Evolutionary conservation across 2,888 invertebrate species (phyloP).

Genomic region (Lasioglossum morio): DNA sequence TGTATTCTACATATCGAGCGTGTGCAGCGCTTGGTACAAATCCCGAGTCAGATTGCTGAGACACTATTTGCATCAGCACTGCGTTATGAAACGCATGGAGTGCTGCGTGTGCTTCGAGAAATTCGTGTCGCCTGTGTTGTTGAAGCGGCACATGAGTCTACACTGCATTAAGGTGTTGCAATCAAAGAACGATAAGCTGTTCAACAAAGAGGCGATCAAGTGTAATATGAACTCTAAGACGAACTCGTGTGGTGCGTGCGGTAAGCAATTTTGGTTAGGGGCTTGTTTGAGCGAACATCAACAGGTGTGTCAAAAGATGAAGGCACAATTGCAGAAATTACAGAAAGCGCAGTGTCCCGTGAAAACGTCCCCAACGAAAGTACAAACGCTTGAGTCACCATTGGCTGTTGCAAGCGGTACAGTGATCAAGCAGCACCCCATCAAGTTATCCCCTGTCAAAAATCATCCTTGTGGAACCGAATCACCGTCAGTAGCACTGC

Average conservation of each 20-base stretch:
- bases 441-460: neutral
- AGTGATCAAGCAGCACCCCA: neutral
- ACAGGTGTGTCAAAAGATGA: slow-evolving; percentile 15
- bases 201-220: slow-evolving; percentile 33
- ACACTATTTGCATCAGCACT: slow-evolving; percentile 68
- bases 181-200: slow-evolving; percentile 31
- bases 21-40: slow-evolving; percentile 63
- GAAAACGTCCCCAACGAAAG: neutral
- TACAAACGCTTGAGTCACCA: neutral
- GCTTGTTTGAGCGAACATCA: slow-evolving; percentile 43
- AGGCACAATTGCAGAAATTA: neutral
- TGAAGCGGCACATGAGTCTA: slow-evolving; percentile 59
- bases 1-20: slow-evolving; percentile 65
- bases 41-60: slow-evolving; percentile 42
- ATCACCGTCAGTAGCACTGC: neutral
- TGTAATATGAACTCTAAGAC: slow-evolving; percentile 49
- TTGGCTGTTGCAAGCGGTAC: neutral
- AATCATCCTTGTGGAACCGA: neutral
- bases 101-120: slow-evolving; percentile 68
- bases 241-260: slow-evolving; percentile 44
- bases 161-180: slow-evolving; percentile 63
- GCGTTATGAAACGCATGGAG: slow-evolving; percentile 11
- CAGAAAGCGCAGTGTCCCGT: neutral
- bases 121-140: neutral
- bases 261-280: slow-evolving; percentile 47